phyloP scores from a whole-genome alignment of 2,113 vertebrate species.

The Athene noctua region DNA sequence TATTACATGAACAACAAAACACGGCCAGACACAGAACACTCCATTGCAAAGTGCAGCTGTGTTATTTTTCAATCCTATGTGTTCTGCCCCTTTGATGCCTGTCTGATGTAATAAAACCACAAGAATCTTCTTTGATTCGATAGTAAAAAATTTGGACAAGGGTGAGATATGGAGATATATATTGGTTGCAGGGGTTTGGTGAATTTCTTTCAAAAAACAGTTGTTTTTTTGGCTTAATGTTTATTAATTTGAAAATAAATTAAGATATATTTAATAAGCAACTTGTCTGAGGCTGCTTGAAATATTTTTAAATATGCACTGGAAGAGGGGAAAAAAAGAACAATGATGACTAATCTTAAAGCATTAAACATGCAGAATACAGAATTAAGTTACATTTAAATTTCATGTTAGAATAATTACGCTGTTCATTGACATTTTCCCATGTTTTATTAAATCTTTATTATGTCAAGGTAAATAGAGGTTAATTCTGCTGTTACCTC shows the following conservation, averaged over 20 bases:
- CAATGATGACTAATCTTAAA: conserved; percentile 76
- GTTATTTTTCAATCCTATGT: conserved; percentile 78
- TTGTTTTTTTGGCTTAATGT: not conserved
- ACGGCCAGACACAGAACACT: conserved; percentile 67
- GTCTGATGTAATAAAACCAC: conserved; percentile 74
- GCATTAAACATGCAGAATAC: conserved; percentile 75
- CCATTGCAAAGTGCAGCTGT: conserved; percentile 71
- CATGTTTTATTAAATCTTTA: conserved; percentile 81
- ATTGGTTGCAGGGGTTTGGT: not conserved
- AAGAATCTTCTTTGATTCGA: conserved; percentile 70
- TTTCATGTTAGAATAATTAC: conserved; percentile 80
- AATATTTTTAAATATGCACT: conserved; percentile 65
- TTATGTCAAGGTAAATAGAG: conserved; percentile 82
- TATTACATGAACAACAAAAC: conserved; percentile 82
- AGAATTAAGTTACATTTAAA: conserved; percentile 78
- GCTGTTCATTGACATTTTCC: conserved; percentile 73
- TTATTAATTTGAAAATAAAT: conserved; percentile 67
- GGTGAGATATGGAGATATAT: not conserved
- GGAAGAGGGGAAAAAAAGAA: conserved; percentile 64
- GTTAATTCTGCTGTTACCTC: conserved; percentile 77
- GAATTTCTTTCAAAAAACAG: not conserved
- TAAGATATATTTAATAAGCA: conserved; percentile 62
- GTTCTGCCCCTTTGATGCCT: conserved; percentile 76
- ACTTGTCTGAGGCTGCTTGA: conserved; percentile 47
- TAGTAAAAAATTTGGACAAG: conserved; percentile 69